These are phyloP conservation scores for Drosophila robusta DNA, from an alignment of 2,888 invertebrate species.

Conservation along the genomic window DNA sequence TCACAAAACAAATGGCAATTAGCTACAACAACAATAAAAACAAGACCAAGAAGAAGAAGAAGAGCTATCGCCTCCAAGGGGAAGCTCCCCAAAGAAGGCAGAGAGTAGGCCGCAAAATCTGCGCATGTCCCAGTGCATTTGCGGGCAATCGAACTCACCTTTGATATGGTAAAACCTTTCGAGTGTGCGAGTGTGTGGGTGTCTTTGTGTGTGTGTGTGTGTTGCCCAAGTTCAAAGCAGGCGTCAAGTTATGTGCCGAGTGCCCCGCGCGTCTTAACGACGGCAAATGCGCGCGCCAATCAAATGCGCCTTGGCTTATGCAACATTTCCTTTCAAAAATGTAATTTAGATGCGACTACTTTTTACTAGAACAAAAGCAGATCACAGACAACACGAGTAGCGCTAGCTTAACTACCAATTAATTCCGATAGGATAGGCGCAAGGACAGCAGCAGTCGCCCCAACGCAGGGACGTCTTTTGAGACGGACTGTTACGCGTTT, in stretches of 20 bases:
- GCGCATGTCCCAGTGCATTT: slow-evolving; percentile 69
- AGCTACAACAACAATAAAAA: slow-evolving; percentile 26
- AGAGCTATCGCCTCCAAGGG: slow-evolving; percentile 3
- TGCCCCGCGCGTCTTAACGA: slow-evolving; percentile 49
- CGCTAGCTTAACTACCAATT: background rate
- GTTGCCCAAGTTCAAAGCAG: slow-evolving; percentile 72
- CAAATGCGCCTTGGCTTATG: slow-evolving; percentile 80
- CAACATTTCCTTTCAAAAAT: slow-evolving; percentile 65
- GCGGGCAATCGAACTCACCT: slow-evolving; percentile 72
- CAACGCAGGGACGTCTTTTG: slow-evolving; percentile 98
- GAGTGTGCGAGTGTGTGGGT: slow-evolving; percentile 10
- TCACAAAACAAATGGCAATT: slow-evolving; percentile 62
- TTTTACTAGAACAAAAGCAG: slow-evolving; percentile 27
- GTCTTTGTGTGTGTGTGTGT: slow-evolving; percentile 9
- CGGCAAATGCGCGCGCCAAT: slow-evolving; percentile 76
- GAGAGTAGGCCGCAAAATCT: slow-evolving; percentile 42
- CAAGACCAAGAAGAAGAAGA: slow-evolving; percentile 5
- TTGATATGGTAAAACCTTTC: slow-evolving; percentile 33
- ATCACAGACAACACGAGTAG: slow-evolving; percentile 36
- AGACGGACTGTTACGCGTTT: slow-evolving; percentile 98
- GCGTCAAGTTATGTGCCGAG: slow-evolving; percentile 56
- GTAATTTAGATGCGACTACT: slow-evolving; percentile 22
- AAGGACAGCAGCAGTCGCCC: slow-evolving; percentile 93
- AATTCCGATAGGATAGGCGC: slow-evolving; percentile 12
- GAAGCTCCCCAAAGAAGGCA: slow-evolving; percentile 9